Evolutionary conservation across 2,113 vertebrate species (phyloP).

Genomic region (Colossoma macropomum): DNA sequence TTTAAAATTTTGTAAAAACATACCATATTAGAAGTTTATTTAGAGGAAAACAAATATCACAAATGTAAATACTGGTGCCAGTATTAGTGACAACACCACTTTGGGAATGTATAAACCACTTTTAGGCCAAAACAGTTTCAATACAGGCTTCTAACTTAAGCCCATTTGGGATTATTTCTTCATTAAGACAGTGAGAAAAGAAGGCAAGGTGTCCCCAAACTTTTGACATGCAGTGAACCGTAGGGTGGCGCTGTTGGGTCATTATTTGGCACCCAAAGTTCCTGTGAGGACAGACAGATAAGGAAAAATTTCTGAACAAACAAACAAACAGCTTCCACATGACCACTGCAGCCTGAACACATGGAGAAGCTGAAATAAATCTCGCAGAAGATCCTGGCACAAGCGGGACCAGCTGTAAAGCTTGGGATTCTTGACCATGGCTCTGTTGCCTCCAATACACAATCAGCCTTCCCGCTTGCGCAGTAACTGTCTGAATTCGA

Average conservation of each 20-base stretch:
- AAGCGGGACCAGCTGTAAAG: not conserved
- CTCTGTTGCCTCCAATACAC: not conserved
- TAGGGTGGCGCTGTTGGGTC: not conserved
- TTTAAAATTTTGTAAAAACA: too few species aligned
- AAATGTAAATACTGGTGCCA: too few species aligned
- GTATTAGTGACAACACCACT: too few species aligned
- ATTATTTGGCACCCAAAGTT: too few species aligned
- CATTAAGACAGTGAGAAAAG: not conserved
- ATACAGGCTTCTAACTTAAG: too few species aligned
- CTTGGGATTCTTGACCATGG: not conserved
- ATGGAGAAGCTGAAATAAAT: not conserved
- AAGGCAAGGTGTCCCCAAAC: not conserved
- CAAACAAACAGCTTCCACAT: not conserved
- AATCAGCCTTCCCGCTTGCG: not conserved
- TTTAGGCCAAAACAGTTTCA: too few species aligned
- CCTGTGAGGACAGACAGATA: not conserved
- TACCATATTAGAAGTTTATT: too few species aligned
- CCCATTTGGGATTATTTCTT: too few species aligned
- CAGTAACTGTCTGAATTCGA: not conserved
- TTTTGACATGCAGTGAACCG: not conserved
- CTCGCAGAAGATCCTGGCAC: not conserved
- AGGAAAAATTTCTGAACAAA: not conserved
- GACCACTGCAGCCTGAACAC: not conserved
- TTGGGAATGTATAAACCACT: too few species aligned
- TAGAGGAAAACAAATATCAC: too few species aligned